These are phyloP conservation scores for Alligator sinensis DNA, from an alignment of 2,113 vertebrate species.

Conservation along the genomic window DNA sequence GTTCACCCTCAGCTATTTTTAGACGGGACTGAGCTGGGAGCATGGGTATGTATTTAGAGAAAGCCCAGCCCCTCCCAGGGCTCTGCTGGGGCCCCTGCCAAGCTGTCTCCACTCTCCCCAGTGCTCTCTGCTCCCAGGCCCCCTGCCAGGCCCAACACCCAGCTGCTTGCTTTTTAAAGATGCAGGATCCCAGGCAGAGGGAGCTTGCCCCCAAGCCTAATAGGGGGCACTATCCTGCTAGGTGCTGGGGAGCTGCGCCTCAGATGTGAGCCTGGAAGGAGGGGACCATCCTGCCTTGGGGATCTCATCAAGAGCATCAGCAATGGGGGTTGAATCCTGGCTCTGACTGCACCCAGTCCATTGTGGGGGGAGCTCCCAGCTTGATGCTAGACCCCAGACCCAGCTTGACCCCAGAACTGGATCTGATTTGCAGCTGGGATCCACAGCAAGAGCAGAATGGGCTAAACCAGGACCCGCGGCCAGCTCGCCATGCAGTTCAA, in stretches of 20 bases:
- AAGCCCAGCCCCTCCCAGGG: accelerated
- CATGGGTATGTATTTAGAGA: too few relatives aligned
- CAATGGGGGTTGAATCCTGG: background rate
- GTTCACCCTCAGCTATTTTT: too few relatives aligned
- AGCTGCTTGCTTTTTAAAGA: background rate
- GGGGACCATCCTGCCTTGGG: background rate
- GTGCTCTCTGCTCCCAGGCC: background rate
- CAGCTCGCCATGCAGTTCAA: background rate
- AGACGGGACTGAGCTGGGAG: background rate
- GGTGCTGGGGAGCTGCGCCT: background rate
- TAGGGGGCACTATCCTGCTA: background rate
- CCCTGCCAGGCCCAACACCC: background rate
- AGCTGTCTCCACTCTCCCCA: background rate
- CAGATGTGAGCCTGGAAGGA: background rate
- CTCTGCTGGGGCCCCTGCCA: accelerated
- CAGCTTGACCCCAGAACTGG: background rate
- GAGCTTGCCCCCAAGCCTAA: background rate
- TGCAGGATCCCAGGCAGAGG: background rate
- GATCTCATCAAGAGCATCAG: background rate
- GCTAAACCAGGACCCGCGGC: background rate
- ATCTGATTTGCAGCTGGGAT: background rate
- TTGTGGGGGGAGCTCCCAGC: too few relatives aligned
- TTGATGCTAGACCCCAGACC: background rate
- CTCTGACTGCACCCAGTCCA: too few relatives aligned
- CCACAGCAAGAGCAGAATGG: background rate